Percentiles rank a stretch among this genome's conserved stretches.
Evolutionary conservation across 2,113 vertebrate genomes (phyloP).

Genomic region (Amblyopsis rosae): DNA sequence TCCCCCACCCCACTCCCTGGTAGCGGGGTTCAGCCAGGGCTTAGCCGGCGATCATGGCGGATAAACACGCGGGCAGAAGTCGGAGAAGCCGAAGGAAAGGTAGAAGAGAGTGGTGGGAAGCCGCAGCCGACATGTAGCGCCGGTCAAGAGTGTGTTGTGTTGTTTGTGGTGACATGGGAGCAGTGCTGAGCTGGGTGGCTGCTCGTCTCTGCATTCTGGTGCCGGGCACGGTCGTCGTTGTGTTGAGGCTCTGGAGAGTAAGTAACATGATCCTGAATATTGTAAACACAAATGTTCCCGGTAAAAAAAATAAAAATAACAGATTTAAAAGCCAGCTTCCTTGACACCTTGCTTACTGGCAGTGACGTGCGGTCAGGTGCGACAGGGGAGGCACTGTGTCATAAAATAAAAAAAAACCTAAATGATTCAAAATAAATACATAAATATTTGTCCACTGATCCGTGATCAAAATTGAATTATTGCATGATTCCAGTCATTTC

Average conservation of each 20-base stretch:
- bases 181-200: constrained; percentile 57
- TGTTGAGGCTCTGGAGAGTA: constrained; percentile 43
- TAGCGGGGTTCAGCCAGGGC: neutral
- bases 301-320: neutral
- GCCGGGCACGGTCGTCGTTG: constrained; percentile 17
- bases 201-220: constrained; percentile 29
- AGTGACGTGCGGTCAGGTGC: no score
- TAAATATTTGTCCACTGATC: no score
- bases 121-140: neutral
- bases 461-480: no score
- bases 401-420: no score
- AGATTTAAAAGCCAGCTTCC: no score
- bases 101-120: neutral
- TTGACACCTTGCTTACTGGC: no score
- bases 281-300: neutral
- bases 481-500: no score
- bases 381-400: no score
- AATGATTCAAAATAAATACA: no score
- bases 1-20: neutral
- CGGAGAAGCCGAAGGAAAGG: neutral
- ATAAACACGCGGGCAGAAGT: constrained; percentile 14
- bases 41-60: constrained; percentile 16
- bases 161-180: constrained; percentile 47
- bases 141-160: neutral
- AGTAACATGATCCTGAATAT: constrained; percentile 33